phyloP scores from a whole-genome alignment of 1,140 invertebrate genomes.

The Cydia amplana region DNA sequence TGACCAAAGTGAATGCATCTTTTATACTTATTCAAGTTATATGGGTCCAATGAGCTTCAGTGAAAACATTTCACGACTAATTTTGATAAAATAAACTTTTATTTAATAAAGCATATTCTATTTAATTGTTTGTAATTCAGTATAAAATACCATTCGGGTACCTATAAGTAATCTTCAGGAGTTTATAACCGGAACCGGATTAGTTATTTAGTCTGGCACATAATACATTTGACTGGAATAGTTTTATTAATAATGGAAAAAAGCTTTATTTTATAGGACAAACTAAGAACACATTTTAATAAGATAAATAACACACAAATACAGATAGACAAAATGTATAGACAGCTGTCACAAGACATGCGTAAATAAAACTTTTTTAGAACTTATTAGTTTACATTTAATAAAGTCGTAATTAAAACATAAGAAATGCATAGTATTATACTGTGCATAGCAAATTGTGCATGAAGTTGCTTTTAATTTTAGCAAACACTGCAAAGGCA shows the following conservation, averaged over 20 bases:
- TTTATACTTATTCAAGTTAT: not conserved
- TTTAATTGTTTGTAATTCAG: not conserved
- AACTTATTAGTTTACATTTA: slow-evolving; percentile 8
- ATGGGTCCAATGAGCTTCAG: not conserved
- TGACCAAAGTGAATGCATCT: not conserved
- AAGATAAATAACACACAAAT: slow-evolving; percentile 42
- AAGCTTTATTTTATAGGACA: slow-evolving; percentile 3
- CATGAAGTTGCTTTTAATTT: slow-evolving; percentile 40
- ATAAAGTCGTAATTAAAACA: slow-evolving; percentile 11
- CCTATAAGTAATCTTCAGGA: not conserved
- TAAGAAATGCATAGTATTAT: slow-evolving; percentile 45
- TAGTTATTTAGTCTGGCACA: not conserved
- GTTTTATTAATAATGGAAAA: not conserved
- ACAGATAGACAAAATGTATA: too few species aligned
- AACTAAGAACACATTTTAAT: slow-evolving; percentile 37
- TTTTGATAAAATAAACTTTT: not conserved
- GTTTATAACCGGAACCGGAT: not conserved
- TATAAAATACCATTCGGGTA: not conserved
- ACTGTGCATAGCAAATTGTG: slow-evolving; percentile 59
- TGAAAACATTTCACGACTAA: not conserved
- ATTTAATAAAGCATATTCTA: slow-evolving; percentile 6
- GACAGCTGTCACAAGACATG: slow-evolving; percentile 42
- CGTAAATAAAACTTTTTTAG: slow-evolving; percentile 19
- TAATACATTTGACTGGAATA: slow-evolving; percentile 43
- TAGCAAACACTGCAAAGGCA: slow-evolving; percentile 34